Evolutionary conservation across 2,888 invertebrate genomes (phyloP), one percentile per base, ranked within the genome.

Genomic region (Ichneumoninae sp.): DNA sequence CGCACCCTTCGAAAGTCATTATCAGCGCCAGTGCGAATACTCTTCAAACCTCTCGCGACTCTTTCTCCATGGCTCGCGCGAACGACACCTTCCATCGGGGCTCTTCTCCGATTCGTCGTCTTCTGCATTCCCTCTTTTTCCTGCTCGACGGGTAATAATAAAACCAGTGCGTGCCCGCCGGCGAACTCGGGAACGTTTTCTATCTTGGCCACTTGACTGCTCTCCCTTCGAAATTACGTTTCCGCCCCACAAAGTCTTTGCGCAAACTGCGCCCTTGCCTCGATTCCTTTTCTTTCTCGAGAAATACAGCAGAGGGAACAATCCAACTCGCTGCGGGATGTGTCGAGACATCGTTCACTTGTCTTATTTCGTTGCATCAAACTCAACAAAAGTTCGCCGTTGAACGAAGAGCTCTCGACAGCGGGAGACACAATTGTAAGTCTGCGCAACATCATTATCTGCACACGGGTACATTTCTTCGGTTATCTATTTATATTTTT

Each of bases 1-100:
- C 69, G 70, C 78, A 63, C 78, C 78, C 78, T 79, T 71, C 63
- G 63, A 78, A 70, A 36, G 70, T 70, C 70, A 78, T 52, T 70
- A 78, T 22, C 70, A 52, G 36, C 47, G 22, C 70, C 63, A 40
- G 26, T 54, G 63, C n/a, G 70, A 36, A 65, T 50, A 78, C 52
- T 78, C 70, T 78, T 60, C 8, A 22, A 69, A 78, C 33, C 50
- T n/a, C 69, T 60, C 60, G 19, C 47, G 30, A 30, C 30, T 30
- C 30, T 30, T 30, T 30, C 30, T 30, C 30, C 5, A 30, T 30
- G 5, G 30, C 30, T 69, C 73, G 13, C 19, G 33, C 36, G 52
- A 50, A 44, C 44, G 68, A 77, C 54, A 57, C 69, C 69, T 33
- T 63, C 63, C 50, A 47, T 57, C 33, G 16, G 44, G 0, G 7